A percentile compares a stretch with the other conserved stretches of the same genome.
These are phyloP conservation scores for Volucella inanis DNA, from an alignment of 2,888 invertebrate genomes.

Conservation along the genomic window DNA sequence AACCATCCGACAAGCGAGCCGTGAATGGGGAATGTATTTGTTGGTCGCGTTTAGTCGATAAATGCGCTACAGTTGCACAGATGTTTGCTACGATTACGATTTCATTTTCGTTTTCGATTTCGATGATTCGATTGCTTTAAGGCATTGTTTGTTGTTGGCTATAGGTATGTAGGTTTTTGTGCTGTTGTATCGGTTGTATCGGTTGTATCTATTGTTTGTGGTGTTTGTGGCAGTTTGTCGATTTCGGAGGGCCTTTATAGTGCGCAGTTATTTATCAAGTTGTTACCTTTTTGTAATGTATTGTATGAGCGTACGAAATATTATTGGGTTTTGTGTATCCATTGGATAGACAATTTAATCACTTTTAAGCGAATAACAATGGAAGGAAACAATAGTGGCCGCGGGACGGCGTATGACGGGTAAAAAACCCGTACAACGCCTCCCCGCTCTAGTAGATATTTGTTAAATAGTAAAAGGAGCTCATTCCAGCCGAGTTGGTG, in stretches of 20 bases:
- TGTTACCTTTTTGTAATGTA: constrained; percentile 58
- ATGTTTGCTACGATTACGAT: constrained; percentile 17
- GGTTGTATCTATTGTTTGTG: too few species aligned
- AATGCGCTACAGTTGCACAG: constrained; percentile 62
- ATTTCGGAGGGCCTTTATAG: constrained; percentile 48
- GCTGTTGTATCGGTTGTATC: not conserved
- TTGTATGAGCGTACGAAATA: too few species aligned
- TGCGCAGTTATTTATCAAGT: constrained; percentile 68
- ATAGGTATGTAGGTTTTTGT: not conserved
- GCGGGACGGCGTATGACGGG: not conserved
- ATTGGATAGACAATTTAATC: constrained; percentile 69
- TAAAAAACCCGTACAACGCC: constrained; percentile 4
- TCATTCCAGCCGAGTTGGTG: constrained; percentile 15
- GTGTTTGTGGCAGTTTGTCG: constrained; percentile 12
- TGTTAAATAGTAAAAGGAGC: not conserved
- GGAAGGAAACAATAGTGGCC: constrained; percentile 26
- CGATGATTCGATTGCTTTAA: constrained; percentile 52
- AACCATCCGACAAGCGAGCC: not conserved
- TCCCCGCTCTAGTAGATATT: constrained; percentile 10
- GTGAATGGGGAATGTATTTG: not conserved
- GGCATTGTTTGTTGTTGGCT: constrained; percentile 27
- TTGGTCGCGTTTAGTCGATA: constrained; percentile 56
- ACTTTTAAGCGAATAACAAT: constrained; percentile 57
- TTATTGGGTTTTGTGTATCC: constrained; percentile 17
- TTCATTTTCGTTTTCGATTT: constrained; percentile 4